phyloP scores from a whole-genome alignment of 2,888 invertebrate species.

The Erannis defoliaria region DNA sequence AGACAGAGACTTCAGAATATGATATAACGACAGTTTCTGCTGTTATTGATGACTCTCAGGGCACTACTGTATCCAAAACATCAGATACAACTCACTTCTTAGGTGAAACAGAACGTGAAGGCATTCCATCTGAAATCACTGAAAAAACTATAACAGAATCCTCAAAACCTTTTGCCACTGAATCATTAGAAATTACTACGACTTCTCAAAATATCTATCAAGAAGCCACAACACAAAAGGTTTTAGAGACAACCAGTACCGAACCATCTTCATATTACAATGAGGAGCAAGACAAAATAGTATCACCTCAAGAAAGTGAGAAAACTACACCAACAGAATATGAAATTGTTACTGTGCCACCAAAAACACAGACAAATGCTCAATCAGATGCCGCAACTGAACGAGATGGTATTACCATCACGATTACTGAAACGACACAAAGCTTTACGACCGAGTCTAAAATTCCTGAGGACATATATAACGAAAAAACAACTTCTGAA shows the following conservation, averaged over 20 bases:
- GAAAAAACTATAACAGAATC: slow-evolving; percentile 7
- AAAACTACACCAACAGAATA: background rate
- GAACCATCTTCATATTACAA: background rate
- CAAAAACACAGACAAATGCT: slow-evolving; percentile 1
- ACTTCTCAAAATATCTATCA: slow-evolving; percentile 2
- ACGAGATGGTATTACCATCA: background rate
- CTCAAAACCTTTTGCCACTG: slow-evolving; percentile 9
- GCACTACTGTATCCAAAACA: background rate
- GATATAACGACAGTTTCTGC: background rate
- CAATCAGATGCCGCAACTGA: slow-evolving; percentile 7
- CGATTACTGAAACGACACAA: background rate
- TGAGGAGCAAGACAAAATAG: slow-evolving; percentile 1
- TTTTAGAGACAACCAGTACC: slow-evolving; percentile 1
- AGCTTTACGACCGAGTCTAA: slow-evolving; percentile 2
- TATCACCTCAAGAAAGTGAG: slow-evolving; percentile 1
- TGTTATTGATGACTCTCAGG: background rate
- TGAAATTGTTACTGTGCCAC: slow-evolving; percentile 4
- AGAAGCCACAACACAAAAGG: slow-evolving; percentile 5
- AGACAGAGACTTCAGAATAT: slow-evolving; percentile 4
- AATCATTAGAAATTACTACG: slow-evolving; percentile 8
- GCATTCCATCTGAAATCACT: background rate
- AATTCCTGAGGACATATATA: background rate
- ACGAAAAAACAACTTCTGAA: background rate
- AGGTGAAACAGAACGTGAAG: slow-evolving; percentile 5
- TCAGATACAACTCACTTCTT: background rate